Conservation (phyloP, 2,888 invertebrate species). For the Andricus curvator region DNA sequence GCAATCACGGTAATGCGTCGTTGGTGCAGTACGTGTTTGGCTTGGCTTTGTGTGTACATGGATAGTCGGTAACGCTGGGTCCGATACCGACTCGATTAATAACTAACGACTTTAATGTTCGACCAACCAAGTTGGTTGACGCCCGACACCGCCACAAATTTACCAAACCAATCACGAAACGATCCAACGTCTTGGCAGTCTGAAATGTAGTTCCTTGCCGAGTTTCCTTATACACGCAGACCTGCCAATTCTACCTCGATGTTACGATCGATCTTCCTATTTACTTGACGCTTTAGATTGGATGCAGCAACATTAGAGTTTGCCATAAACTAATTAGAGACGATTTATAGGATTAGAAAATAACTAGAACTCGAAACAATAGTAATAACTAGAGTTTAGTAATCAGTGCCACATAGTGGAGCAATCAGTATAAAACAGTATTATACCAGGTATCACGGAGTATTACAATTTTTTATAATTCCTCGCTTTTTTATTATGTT, state of each 20-base stretch:
- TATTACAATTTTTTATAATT: too few relatives aligned
- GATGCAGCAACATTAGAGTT: not conserved
- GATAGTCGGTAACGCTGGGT: conserved; percentile 42
- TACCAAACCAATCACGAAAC: conserved; percentile 22
- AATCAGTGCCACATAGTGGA: too few relatives aligned
- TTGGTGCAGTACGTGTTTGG: conserved; percentile 49
- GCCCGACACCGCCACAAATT: conserved; percentile 22
- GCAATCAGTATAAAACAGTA: too few relatives aligned
- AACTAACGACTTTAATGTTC: conserved; percentile 59
- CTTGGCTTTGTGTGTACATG: conserved; percentile 52
- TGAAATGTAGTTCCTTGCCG: conserved; percentile 8
- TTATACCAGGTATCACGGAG: too few relatives aligned
- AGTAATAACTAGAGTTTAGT: too few relatives aligned
- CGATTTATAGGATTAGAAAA: too few relatives aligned
- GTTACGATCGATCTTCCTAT: conserved; percentile 2
- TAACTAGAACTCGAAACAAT: too few relatives aligned
- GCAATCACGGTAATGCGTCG: conserved; percentile 75
- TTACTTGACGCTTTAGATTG: conserved; percentile 5
- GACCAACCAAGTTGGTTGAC: conserved; percentile 47
- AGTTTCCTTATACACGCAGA: conserved; percentile 11
- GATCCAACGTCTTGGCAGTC: conserved; percentile 25
- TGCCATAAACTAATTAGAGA: not conserved
- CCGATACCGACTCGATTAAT: conserved; percentile 64
- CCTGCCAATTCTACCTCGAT: not conserved
- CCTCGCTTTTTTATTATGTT: too few relatives aligned